A percentile compares a stretch with the other conserved stretches of the same genome.
These are phyloP conservation scores for Calosoma granatense DNA, from an alignment of 1,140 invertebrate genomes.

Conservation along the genomic window DNA sequence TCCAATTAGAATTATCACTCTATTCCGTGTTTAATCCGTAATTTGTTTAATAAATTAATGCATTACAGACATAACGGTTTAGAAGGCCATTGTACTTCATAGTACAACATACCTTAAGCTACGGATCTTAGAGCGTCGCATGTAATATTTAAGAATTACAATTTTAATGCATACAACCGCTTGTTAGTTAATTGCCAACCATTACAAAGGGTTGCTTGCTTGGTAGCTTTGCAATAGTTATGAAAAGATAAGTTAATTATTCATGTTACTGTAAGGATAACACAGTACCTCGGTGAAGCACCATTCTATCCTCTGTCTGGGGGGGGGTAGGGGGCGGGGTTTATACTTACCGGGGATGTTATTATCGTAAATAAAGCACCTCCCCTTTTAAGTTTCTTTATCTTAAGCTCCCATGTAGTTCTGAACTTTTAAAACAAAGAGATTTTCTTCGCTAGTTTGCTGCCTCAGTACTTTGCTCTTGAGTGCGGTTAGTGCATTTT, in stretches of 20 bases:
- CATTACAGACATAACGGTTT: too few species aligned
- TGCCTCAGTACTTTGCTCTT: neutral
- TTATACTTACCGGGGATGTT: neutral
- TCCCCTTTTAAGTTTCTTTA: slow-evolving; percentile 6
- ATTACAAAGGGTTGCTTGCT: neutral
- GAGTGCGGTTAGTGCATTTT: neutral
- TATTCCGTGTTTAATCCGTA: too few species aligned
- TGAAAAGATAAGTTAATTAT: slow-evolving; percentile 1
- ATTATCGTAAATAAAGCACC: slow-evolving; percentile 4
- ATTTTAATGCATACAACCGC: too few species aligned
- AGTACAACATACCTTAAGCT: too few species aligned
- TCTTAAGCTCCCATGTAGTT: neutral
- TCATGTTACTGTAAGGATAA: neutral
- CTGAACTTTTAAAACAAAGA: slow-evolving; percentile 6
- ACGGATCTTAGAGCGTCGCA: too few species aligned
- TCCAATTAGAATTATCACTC: too few species aligned
- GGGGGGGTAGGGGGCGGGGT: neutral
- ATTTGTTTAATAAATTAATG: too few species aligned
- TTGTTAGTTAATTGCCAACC: neutral
- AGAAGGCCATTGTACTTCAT: too few species aligned
- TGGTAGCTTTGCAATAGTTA: neutral
- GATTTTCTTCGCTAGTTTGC: slow-evolving; percentile 1
- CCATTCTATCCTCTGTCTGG: neutral
- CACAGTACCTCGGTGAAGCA: neutral
- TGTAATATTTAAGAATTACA: too few species aligned